Evolutionary conservation across 2,797 vertebrate genomes (phyloP), one percentile per base, ranked within the genome.

Genomic region (Poeciliopsis infans): DNA sequence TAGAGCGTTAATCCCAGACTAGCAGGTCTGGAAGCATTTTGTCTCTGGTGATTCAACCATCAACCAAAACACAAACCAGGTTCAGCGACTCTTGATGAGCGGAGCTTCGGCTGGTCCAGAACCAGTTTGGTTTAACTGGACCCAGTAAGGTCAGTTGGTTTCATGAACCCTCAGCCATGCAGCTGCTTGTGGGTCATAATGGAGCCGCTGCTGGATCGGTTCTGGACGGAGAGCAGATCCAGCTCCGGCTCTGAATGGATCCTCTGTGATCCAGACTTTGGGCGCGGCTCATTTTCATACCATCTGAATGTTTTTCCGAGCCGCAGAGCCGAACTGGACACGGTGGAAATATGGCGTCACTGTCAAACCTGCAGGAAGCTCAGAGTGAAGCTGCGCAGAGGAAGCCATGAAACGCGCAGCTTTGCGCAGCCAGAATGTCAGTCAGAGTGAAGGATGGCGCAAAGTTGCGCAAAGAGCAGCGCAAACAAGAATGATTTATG

Each of bases 401-500:
- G 18, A 20, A 49, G 6, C 0, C n/a, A 12, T 57, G 28, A 59
- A 59, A 28, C 28, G n/a, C 28, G 55, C 55, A 59, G 55, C n/a
- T 59, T 59, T 28, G 68, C 23, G 39, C 39, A 43, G 66, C 66
- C n/a, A 70, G 23, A 45, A 70, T 10, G 36, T 46, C 51, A 25
- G 12, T 28, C 39, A 23, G 15, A 41, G 28, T 12, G 47, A 79
- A 72, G 5, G 13, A 66, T 79, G 77, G 81, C 77, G 79, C 28
- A 47, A 28, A 75, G 81, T 82, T 80, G 15, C 6, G 70, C 53
- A 83, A 76, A 80, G 36, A 82, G 33, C 43, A 80, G 33, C 43
- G 39, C 74, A 70, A 83, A 81, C 46, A 75, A 79, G 7, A 31
- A 71, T 80, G 57, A 83, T 90, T 91, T 87, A 92, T 84, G 85